A percentile compares a stretch with the other conserved stretches of the same genome.
Conservation (phyloP, 2,888 invertebrate genomes). For the Holacanthella duospinosa region DNA sequence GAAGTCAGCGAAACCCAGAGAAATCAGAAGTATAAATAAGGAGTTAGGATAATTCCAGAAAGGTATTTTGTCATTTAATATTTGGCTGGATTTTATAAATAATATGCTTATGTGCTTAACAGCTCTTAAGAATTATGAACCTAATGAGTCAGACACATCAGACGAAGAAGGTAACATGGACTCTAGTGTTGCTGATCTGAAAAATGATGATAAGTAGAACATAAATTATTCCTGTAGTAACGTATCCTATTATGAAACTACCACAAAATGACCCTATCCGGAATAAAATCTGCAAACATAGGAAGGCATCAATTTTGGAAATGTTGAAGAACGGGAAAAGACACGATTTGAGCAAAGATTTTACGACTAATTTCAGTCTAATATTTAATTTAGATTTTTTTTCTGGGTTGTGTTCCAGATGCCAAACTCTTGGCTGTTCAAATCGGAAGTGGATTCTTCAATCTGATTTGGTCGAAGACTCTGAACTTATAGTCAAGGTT, state of each 20-base stretch:
- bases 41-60: no score
- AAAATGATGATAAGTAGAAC: slow-evolving; percentile 2
- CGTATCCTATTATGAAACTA: slow-evolving; percentile 16
- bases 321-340: slow-evolving; percentile 13
- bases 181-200: neutral
- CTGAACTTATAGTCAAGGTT: slow-evolving; percentile 11
- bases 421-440: slow-evolving; percentile 20
- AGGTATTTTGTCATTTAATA: no score
- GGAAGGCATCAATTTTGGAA: slow-evolving; percentile 18
- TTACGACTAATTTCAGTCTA: no score
- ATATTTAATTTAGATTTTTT: no score
- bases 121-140: no score
- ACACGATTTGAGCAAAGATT: no score
- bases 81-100: no score
- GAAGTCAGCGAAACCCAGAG: no score
- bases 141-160: no score
- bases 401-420: slow-evolving; percentile 18
- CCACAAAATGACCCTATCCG: slow-evolving; percentile 18
- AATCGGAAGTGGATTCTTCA: slow-evolving; percentile 10
- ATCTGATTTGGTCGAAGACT: slow-evolving; percentile 13
- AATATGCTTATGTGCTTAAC: no score
- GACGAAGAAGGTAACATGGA: slow-evolving; percentile 3
- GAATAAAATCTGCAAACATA: slow-evolving; percentile 25
- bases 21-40: no score
- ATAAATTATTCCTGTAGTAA: slow-evolving; percentile 7